Conservation (phyloP, 1,140 invertebrate species). For the Mercenaria mercenaria region DNA sequence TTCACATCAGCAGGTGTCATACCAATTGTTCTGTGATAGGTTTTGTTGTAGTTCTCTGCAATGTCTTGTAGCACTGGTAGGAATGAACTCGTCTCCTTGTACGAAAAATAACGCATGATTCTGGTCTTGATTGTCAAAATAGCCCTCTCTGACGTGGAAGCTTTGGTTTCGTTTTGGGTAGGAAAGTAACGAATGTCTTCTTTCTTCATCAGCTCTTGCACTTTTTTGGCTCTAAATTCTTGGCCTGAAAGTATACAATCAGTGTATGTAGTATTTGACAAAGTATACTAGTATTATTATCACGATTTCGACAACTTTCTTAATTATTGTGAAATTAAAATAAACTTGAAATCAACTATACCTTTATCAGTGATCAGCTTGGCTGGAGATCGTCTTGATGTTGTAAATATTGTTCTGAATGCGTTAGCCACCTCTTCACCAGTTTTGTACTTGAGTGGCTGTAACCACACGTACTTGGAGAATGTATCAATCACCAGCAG, state of each 20-base stretch:
- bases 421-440: conserved; percentile 20
- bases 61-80: conserved; percentile 17
- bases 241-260: background rate
- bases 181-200: background rate
- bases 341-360: background rate
- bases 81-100: background rate
- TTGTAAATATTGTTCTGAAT: background rate
- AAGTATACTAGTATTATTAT: background rate
- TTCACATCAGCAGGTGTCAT: too few species aligned
- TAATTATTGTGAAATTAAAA: background rate
- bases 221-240: background rate
- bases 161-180: background rate
- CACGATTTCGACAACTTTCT: background rate
- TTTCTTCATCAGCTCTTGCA: background rate
- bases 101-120: conserved; percentile 15
- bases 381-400: background rate
- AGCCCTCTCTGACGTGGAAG: background rate
- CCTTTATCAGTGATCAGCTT: background rate
- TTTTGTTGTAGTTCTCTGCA: background rate
- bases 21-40: too few species aligned
- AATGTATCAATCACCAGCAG: background rate
- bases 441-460: conserved; percentile 4
- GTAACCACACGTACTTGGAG: background rate
- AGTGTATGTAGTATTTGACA: background rate
- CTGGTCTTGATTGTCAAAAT: background rate